Conservation (phyloP, 2,113 vertebrate genomes). For the Nasalis larvatus region DNA sequence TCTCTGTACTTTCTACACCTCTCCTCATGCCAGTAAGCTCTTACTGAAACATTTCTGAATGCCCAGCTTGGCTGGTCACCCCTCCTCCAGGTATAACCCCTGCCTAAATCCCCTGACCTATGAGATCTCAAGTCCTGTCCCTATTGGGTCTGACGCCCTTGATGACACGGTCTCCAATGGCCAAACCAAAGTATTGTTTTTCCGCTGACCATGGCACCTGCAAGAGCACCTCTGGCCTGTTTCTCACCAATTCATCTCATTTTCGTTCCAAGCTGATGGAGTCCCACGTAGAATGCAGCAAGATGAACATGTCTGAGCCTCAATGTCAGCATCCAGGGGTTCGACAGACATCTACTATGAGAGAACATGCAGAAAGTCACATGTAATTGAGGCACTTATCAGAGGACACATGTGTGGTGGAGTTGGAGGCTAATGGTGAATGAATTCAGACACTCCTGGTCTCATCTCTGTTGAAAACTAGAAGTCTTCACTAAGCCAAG, state of each 20-base stretch:
- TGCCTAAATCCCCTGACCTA: not conserved
- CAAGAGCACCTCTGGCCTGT: not conserved
- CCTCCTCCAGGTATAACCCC: not conserved
- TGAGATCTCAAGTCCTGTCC: not conserved
- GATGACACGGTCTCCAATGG: not conserved
- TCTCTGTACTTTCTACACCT: too few species aligned
- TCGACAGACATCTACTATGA: not conserved
- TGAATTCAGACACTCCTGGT: not conserved
- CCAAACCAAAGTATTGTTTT: not conserved
- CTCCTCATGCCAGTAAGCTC: not conserved
- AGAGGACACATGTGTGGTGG: rapidly evolving
- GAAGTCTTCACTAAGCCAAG: not conserved
- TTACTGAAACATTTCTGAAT: not conserved
- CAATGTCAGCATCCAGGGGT: not conserved
- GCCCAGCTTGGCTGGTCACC: not conserved
- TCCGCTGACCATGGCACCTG: not conserved
- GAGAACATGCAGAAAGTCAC: not conserved
- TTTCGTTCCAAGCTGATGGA: not conserved
- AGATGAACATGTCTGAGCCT: not conserved
- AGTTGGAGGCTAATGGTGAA: not conserved
- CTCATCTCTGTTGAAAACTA: not conserved
- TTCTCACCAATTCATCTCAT: not conserved
- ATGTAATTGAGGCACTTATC: not conserved
- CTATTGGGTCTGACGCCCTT: not conserved
- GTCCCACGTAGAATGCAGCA: not conserved